These are phyloP conservation scores for Athalia cordata DNA, from an alignment of 2,888 invertebrate species.

Conservation along the genomic window DNA sequence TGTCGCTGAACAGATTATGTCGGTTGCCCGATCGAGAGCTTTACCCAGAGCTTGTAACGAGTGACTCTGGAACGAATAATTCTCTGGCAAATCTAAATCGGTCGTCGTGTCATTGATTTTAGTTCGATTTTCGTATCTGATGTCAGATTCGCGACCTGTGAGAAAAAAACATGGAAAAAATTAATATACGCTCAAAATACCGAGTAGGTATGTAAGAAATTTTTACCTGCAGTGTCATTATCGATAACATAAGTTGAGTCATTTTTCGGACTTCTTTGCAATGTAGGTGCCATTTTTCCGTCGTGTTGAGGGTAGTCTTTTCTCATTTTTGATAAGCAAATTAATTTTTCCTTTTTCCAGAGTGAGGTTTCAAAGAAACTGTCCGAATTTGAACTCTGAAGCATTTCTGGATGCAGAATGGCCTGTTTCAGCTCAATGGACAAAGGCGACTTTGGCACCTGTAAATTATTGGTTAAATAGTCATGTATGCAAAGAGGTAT, in stretches of 20 bases:
- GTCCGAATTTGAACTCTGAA: constrained; percentile 55
- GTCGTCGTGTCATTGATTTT: background rate
- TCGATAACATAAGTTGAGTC: constrained; percentile 54
- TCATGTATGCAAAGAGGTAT: background rate
- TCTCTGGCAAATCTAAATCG: background rate
- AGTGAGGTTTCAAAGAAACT: constrained; percentile 64
- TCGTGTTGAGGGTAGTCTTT: constrained; percentile 41
- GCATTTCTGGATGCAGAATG: constrained; percentile 55
- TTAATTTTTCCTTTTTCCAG: constrained; percentile 64
- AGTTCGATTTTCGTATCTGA: background rate
- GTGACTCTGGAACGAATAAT: constrained; percentile 43
- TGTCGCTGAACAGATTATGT: constrained; percentile 58
- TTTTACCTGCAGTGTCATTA: constrained; percentile 8
- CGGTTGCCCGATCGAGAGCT: constrained; percentile 64
- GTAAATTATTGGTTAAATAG: background rate
- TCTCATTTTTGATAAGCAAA: constrained; percentile 65
- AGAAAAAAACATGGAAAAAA: background rate
- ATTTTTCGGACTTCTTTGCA: constrained; percentile 47
- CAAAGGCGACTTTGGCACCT: constrained; percentile 55
- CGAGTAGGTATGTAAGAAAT: background rate
- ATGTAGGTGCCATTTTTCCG: background rate
- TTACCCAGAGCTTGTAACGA: constrained; percentile 59
- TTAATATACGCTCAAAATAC: background rate
- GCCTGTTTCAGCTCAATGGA: constrained; percentile 56
- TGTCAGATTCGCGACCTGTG: background rate